Percentiles rank a stretch among this genome's conserved stretches.
Evolutionary conservation across 2,797 vertebrate genomes (phyloP).

Genomic region (Momotus momota): DNA sequence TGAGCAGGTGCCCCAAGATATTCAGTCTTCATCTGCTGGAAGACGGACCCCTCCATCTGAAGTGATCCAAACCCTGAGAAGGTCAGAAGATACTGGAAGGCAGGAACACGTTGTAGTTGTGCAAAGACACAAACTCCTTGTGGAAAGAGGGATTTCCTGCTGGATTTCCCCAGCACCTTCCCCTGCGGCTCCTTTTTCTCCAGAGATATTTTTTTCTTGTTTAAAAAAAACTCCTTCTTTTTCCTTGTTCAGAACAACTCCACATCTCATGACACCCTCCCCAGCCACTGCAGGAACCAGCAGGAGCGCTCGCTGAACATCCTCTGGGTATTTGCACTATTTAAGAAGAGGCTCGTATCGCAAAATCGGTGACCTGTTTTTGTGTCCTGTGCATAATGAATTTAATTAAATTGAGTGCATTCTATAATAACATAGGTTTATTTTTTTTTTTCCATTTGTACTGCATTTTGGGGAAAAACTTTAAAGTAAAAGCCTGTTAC

Average conservation of each 20-base stretch:
- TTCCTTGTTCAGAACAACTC: background rate
- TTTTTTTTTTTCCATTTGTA: background rate
- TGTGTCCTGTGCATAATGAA: background rate
- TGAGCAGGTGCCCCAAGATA: background rate
- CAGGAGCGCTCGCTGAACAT: background rate
- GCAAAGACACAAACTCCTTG: background rate
- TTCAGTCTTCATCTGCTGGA: accelerated
- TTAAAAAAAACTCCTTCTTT: background rate
- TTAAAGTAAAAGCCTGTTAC: background rate
- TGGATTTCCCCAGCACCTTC: background rate
- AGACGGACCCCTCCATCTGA: background rate
- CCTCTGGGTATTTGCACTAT: conserved; percentile 2
- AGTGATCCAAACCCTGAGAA: background rate
- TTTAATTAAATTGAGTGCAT: background rate
- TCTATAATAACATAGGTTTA: background rate
- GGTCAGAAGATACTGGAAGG: background rate
- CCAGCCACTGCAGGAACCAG: background rate
- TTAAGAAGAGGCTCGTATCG: background rate
- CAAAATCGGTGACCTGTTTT: background rate
- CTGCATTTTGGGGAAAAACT: accelerated
- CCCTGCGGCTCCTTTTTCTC: background rate
- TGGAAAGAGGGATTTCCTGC: background rate
- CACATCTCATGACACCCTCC: accelerated
- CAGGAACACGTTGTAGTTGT: background rate
- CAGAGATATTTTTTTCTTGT: background rate